These are phyloP conservation scores for Sitobion miscanthi DNA, from an alignment of 1,140 invertebrate species.

Conservation along the genomic window DNA sequence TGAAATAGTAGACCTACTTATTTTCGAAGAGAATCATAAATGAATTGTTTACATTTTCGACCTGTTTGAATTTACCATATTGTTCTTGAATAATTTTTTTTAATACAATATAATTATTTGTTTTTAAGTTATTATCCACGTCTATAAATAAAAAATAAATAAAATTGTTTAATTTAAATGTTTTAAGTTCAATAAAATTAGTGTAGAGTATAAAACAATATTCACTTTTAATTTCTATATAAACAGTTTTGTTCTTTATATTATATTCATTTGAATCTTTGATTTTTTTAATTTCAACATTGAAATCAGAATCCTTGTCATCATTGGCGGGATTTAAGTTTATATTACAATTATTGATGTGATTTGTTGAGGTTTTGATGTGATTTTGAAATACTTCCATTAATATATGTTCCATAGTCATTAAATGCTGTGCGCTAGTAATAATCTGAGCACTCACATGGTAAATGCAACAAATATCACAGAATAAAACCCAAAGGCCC, in stretches of 20 bases:
- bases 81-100: not conserved
- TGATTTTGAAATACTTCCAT: not conserved
- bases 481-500: not conserved
- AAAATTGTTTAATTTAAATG: not conserved
- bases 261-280: not conserved
- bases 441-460: not conserved
- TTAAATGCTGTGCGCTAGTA: not conserved
- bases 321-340: not conserved
- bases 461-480: constrained; percentile 1
- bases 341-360: not conserved
- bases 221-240: constrained; percentile 45
- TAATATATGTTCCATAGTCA: not conserved
- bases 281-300: not conserved
- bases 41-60: not conserved
- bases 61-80: constrained; percentile 19
- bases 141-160: not conserved
- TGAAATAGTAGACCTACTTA: not conserved
- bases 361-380: not conserved
- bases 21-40: not conserved
- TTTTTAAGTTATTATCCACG: not conserved
- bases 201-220: not conserved
- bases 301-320: not conserved
- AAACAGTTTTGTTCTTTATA: not conserved
- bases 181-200: not conserved
- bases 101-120: not conserved